A percentile compares a stretch with the other conserved stretches of the same genome.
phyloP scores from a whole-genome alignment of 1,140 invertebrate species.

The Marisa cornuarietis region DNA sequence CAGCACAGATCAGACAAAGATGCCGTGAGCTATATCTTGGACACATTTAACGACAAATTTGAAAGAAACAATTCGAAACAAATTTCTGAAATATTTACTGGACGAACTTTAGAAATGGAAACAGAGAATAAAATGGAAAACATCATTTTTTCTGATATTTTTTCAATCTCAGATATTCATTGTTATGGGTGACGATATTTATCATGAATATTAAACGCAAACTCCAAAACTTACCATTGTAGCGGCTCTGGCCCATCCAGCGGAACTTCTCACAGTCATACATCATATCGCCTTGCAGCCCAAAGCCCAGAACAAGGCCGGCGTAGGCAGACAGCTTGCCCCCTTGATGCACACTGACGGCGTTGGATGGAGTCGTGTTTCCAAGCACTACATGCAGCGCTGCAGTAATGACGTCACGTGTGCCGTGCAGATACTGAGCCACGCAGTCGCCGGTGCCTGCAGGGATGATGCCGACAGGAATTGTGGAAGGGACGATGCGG shows the following conservation, averaged over 20 bases:
- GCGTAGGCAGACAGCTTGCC: slow-evolving; percentile 33
- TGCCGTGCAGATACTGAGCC: slow-evolving; percentile 42
- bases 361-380: slow-evolving; percentile 27
- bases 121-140: too few relatives aligned
- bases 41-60: neutral
- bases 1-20: slow-evolving; percentile 15
- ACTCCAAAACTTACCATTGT: slow-evolving; percentile 33
- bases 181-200: too few relatives aligned
- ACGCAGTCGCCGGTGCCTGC: slow-evolving; percentile 45
- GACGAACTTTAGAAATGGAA: too few relatives aligned
- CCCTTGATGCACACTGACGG: slow-evolving; percentile 42
- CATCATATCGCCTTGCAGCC: slow-evolving; percentile 49
- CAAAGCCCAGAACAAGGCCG: slow-evolving; percentile 45
- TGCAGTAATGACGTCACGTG: slow-evolving; percentile 38
- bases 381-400: slow-evolving; percentile 36
- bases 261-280: slow-evolving; percentile 43
- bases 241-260: slow-evolving; percentile 47
- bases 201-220: too few relatives aligned
- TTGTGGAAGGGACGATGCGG: slow-evolving; percentile 20
- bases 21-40: neutral
- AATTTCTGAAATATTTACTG: too few relatives aligned
- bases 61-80: too few relatives aligned
- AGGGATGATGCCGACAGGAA: slow-evolving; percentile 51
- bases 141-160: too few relatives aligned
- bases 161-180: too few relatives aligned